Evolutionary conservation across 64 coral and sea anemone genomes (phyloP), one percentile per base, ranked within the genome.

Genomic region (Orbicella faveolata): DNA sequence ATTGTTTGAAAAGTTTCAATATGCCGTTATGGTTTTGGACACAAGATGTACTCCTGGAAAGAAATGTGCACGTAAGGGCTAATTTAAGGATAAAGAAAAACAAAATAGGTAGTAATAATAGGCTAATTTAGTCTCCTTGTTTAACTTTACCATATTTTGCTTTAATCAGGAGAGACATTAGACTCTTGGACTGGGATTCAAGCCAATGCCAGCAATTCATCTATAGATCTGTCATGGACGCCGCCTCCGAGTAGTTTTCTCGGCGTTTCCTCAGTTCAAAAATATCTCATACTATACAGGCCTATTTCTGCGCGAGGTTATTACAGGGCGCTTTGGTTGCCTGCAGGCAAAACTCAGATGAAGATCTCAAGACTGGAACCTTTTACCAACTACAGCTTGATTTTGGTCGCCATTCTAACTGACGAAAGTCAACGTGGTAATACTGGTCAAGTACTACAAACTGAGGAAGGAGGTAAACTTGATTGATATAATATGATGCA

Each of bases 371-470:
- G n/a, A 75, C 73, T 75, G 34, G 25, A 35, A 9, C 34, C 73
- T 75, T 75, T 75, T 35, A 75, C 73, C 14, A 75, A 75, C 73
- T 75, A 75, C 73, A 75, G 26, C 30, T 75, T 75, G 25, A 75
- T 75, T 75, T 25, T 75, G 34, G 34, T 75, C 34, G 73, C 73
- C 73, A 75, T 75, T 13, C 7, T 75, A 34, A 13, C 14, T 34
- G 73, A 75, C 34, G 34, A 36, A 14, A 75, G 34, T 4, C 33
- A 26, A 15, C 73, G 73, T 14, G 34, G 25, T 34, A 75, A 35
- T 13, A 35, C 33, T 5, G 30, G 30, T 30, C 30, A 30, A 30
- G 30, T 30, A 30, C 30, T 75, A 35, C 73, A 75, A 75, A 75
- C 73, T 25, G 34, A 75, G 0, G 73, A 75, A 75, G 73, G 73